phyloP scores from a whole-genome alignment of 2,888 invertebrate species.

The Tenthredo notha region DNA sequence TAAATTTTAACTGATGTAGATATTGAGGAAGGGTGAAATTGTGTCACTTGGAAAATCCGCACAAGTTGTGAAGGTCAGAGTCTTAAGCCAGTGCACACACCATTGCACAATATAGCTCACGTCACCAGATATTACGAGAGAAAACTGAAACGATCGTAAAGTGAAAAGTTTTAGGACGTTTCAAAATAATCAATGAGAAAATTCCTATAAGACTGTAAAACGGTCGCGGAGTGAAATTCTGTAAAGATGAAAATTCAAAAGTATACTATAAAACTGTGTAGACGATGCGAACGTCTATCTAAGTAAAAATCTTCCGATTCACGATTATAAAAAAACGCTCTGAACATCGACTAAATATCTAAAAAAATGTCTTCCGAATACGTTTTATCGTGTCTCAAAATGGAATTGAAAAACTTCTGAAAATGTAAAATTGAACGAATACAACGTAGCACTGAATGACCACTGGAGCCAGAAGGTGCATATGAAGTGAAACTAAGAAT shows the following conservation, averaged over 20 bases:
- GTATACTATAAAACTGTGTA: not conserved
- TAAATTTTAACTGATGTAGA: conserved; percentile 40
- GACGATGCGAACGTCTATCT: not conserved
- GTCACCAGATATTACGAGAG: conserved; percentile 15
- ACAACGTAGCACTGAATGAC: conserved; percentile 33
- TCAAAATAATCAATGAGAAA: conserved; percentile 27
- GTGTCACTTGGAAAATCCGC: conserved; percentile 9
- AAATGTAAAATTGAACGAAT: conserved; percentile 29
- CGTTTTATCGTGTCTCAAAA: not conserved
- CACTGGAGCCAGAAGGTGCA: conserved; percentile 48
- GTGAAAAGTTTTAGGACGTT: conserved; percentile 37
- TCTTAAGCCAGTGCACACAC: conserved; percentile 32
- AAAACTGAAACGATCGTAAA: conserved; percentile 40
- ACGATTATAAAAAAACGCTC: not conserved
- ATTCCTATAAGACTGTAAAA: not conserved
- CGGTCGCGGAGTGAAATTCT: conserved; percentile 11
- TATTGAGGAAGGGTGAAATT: not conserved
- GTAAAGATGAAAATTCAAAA: conserved; percentile 22
- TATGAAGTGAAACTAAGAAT: conserved; percentile 62
- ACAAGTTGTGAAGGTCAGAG: conserved; percentile 26
- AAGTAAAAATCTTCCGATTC: not conserved
- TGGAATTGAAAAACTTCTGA: conserved; percentile 30
- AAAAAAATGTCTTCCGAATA: not conserved
- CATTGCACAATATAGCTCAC: conserved; percentile 37
- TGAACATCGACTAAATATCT: not conserved